A percentile compares a stretch with the other conserved stretches of the same genome.
Evolutionary conservation across 2,888 invertebrate genomes (phyloP).

Genomic region (Acleris literana): DNA sequence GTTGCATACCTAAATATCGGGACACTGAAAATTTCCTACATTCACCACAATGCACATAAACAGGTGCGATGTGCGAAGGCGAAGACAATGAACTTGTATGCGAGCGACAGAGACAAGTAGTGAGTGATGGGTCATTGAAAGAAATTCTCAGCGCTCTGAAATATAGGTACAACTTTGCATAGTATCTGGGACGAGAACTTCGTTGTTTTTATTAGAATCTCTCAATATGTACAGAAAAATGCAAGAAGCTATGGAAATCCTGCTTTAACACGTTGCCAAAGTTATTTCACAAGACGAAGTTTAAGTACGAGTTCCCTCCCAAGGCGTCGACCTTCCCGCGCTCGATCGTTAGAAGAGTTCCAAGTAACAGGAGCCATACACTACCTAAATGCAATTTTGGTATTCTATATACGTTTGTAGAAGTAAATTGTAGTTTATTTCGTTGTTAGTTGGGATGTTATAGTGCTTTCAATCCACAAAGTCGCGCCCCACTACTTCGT

Average conservation of each 20-base stretch:
- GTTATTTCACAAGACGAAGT: slow-evolving; percentile 71
- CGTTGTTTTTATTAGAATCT: neutral
- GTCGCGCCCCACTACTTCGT: too few relatives aligned
- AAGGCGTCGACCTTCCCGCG: slow-evolving; percentile 76
- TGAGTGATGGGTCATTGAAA: too few relatives aligned
- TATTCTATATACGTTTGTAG: slow-evolving; percentile 46
- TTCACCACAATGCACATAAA: too few relatives aligned
- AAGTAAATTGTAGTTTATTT: slow-evolving; percentile 3
- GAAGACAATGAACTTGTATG: too few relatives aligned
- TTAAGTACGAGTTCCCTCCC: slow-evolving; percentile 61
- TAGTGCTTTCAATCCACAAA: neutral
- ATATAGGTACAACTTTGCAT: too few relatives aligned
- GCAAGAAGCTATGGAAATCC: slow-evolving; percentile 75
- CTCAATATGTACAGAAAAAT: slow-evolving; percentile 61
- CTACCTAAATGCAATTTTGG: slow-evolving; percentile 76
- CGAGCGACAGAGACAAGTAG: too few relatives aligned
- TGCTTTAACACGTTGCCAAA: slow-evolving; percentile 74
- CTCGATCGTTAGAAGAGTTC: slow-evolving; percentile 58
- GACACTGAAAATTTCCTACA: too few relatives aligned
- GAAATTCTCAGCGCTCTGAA: too few relatives aligned
- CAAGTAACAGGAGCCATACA: slow-evolving; percentile 74
- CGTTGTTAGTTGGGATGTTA: neutral
- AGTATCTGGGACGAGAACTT: neutral
- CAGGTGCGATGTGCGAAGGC: too few relatives aligned
- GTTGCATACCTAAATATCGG: too few relatives aligned